Evolutionary conservation across 1,140 invertebrate genomes (phyloP), one percentile per base, ranked within the genome.

Genomic region (Limonius californicus): DNA sequence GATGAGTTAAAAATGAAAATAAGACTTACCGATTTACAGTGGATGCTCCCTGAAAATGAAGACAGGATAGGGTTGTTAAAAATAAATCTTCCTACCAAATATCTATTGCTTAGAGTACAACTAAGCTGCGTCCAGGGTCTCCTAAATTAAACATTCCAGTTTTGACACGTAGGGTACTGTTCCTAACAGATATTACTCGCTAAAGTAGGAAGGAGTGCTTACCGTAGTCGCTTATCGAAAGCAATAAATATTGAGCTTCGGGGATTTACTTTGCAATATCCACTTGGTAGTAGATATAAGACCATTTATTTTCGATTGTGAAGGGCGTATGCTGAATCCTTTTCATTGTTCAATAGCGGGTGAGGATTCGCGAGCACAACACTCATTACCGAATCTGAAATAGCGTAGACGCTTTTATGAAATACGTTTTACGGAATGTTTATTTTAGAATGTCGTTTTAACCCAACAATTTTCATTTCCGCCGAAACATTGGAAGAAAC

Each of bases 211-310:
- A 57, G 55, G 55, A 69, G 54, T 64, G 61, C 63, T 65, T 69
- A 67, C 63, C 63, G 60, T 45, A 45, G 42, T 45, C 62, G 47
- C 66, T 67, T 69, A 69, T 69, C 68, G 68, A 59, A 67, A 69
- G 66, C 68, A 63, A 69, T 69, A 69, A 69, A 69, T 69, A 69
- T 65, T 63, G 60, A 64, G 68, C 68, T 67, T 60, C 58, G 63
- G 59, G 68, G 67, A 69, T 69, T 67, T 69, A 67, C 68, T 67
- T 69, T 69, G 65, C 68, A 61, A 69, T 69, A 69, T 69, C 68
- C 65, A 69, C 62, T 69, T 69, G 57, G 56, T 67, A 65, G 57
- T 58, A 64, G 67, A 68, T 68, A 62, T 65, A 65, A 66, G 62
- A 55, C 64, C 57, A 62, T 63, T 50, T 66, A 66, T 66, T 59